Base-by-base conservation (phyloP, 2,888 invertebrate species). In the Lasioglossum calceatum region DNA sequence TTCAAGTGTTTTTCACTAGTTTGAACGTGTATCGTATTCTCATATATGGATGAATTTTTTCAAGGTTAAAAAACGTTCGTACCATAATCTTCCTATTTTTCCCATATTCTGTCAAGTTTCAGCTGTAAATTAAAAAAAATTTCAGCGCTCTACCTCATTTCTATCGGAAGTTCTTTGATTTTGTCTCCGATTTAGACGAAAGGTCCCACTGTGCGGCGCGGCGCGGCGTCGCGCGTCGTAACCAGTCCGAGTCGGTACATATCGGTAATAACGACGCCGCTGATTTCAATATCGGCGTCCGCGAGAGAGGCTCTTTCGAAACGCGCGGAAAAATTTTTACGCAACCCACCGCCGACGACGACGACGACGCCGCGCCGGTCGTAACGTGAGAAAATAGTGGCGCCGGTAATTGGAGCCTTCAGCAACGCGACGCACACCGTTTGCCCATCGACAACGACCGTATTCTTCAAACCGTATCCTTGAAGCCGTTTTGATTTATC, bases 231-330 rank as follows among this genome's bases (percentile, higher is more conserved):
- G n/a, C n/a, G n/a, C n/a, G n/a, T 27, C 54, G 54, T 54, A 54
- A 54, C 54, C 2, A n/a, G 54, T 3, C 10, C 54, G 54, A 54
- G 54, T 54, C n/a, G 54, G 12, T 58, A 58, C 58, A 4, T 58
- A n/a, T 58, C n/a, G n/a, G 12, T 58, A n/a, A 58, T 58, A 58
- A 58, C 58, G n/a, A 58, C 27, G n/a, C 84, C 84, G 78, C 77
- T 76, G 74, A 82, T 87, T 89, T 79, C 75, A 86, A 84, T 87
- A 85, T 83, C 81, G 70, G 19, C 16, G 32, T 61, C 78, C 7
- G 54, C 73, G 67, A 70, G 84, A 77, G 73, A 77, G 87, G 50
- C 76, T 79, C 85, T 84, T 86, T 87, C 82, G 82, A 87, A 86
- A 87, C 50, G 70, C 73, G 76, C 76, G 73, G 44, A 75, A 73